Evolutionary conservation across 1,140 invertebrate genomes (phyloP), one percentile per base, ranked within the genome.

Genomic region (Lepidotrigona ventralis): DNA sequence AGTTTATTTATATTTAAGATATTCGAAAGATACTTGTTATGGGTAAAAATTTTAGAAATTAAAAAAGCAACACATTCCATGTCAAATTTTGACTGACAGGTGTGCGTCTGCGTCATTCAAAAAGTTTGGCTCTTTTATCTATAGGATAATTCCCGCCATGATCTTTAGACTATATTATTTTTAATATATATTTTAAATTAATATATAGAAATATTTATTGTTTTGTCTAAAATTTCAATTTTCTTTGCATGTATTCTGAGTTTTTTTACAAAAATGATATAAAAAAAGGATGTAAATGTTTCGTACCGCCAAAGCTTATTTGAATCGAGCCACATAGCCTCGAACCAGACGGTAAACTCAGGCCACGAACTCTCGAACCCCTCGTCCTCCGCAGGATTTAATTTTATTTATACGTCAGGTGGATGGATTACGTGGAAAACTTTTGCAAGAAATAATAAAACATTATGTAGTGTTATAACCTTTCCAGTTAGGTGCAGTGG

Each of bases 351-450:
- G 81, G 69, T 75, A 14, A 46, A 85, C 64, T 64, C 51, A 81
- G 70, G 68, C 82, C 63, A 84, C 88, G 92, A 94, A 95, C 95
- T 95, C 95, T 95, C 95, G 93, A 95, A 95, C 94, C 95, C 95
- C 95, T 95, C 94, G 89, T 93, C 89, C 80, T 86, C 81, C 54
- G 77, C 83, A 78, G 54, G 84, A 89, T 90, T 87, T 86, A 89
- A 90, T 93, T 91, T 88, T 87, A 88, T 89, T 88, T 84, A 88
- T 83, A 86, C n/a, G 58, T 68, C 66, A 63, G 12, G 77, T 73
- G 54, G 54, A 60, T 56, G 70, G 68, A 72, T 89, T 87, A 70
- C 26, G 46, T 26, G 33, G 23, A 11, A 84, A 81, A 88, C 39
- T 15, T 64, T 69, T 78, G 60, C n/a, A 51, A 69, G 39, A 85